Evolutionary conservation across 2,888 invertebrate genomes (phyloP).

Genomic region (Nephrocerus scutellatus): DNA sequence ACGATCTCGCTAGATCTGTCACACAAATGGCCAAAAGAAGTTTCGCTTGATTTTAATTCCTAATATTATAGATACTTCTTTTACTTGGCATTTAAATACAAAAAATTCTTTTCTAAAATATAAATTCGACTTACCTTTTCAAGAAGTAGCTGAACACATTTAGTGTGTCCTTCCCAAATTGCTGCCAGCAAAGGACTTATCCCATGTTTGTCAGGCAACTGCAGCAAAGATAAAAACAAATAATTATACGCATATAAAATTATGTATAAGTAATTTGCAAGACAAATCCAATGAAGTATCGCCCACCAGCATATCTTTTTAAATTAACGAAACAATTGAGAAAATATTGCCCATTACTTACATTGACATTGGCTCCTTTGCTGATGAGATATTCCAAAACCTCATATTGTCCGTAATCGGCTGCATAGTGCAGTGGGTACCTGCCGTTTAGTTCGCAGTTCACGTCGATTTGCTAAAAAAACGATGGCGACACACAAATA

Average conservation of each 20-base stretch:
- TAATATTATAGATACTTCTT: no score
- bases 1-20: no score
- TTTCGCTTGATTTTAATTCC: no score
- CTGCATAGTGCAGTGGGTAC: slow-evolving; percentile 86
- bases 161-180: slow-evolving; percentile 93
- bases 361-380: slow-evolving; percentile 90
- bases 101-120: background rate
- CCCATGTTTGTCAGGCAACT: slow-evolving; percentile 92
- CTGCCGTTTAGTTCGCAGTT: slow-evolving; percentile 84
- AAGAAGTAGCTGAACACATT: slow-evolving; percentile 80
- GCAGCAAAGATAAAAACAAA: slow-evolving; percentile 29
- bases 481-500: no score
- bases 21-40: no score
- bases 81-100: background rate
- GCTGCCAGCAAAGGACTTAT: slow-evolving; percentile 90
- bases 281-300: background rate
- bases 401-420: slow-evolving; percentile 90
- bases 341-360: no score
- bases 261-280: background rate
- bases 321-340: slow-evolving; percentile 6
- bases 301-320: slow-evolving; percentile 1
- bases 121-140: slow-evolving; percentile 61
- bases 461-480: slow-evolving; percentile 68
- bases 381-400: slow-evolving; percentile 81
- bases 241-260: background rate